Evolutionary conservation across 2,113 vertebrate species (phyloP), one percentile per base, ranked within the genome.

Genomic region (Cnemophilus loriae): DNA sequence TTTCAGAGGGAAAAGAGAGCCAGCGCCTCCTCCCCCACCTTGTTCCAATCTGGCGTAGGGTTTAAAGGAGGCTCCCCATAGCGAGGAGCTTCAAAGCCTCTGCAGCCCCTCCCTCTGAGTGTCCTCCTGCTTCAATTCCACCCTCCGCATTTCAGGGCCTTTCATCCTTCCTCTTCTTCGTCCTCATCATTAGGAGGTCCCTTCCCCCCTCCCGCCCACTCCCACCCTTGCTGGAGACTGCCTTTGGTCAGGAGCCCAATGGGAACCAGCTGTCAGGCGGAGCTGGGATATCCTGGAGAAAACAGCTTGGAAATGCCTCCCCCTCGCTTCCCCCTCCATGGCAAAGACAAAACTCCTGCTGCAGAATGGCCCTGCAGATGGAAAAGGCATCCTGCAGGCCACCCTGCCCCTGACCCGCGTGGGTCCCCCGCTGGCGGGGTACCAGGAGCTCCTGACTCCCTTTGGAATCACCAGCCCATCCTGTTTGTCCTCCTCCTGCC

Each of bases 201-300:
- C 85, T 96, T 96, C 93, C 94, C 94, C 94, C 83, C 39, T 84
- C 67, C 94, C 85, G 61, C 93, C 90, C 87, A 92, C 90, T 89
- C 93, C 83, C 78, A 93, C 86, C 85, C 94, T 89, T 68, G 92
- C 94, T 95, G 91, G 81, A 96, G 93, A 83, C 90, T 96, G 96
- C 82, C 96, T 96, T 97, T 97, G 96, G 96, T 97, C 96, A 93
- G 84, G 91, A 95, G 95, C 95, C 95, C 95, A 97, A 96, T 97
- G 95, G 96, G 96, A 97, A 97, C 95, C 97, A 97, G 97, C 97
- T 97, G 97, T 96, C 95, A 90, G 96, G 87, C 78, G 3, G 44
- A 93, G 84, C 93, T 94, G 96, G 86, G 88, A 93, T 95, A 67
- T 97, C 76, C 87, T 95, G 91, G 86, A 80, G 80, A 93, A 96